These are phyloP conservation scores for Craniophora ligustri DNA, from an alignment of 2,888 invertebrate genomes.

Conservation along the genomic window DNA sequence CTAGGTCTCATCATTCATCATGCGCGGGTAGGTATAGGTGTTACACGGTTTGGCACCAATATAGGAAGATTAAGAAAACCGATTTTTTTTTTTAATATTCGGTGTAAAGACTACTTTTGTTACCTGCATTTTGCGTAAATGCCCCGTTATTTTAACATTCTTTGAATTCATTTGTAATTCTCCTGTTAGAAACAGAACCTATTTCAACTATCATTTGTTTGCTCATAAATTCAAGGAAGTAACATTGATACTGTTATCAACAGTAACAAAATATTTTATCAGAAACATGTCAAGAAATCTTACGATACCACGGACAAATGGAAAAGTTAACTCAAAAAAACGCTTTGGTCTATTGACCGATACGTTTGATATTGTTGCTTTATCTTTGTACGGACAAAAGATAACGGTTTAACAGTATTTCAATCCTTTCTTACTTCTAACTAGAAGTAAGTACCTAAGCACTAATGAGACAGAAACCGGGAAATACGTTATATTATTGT, in stretches of 20 bases:
- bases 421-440: too few species aligned
- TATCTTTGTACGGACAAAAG: slow-evolving; percentile 27
- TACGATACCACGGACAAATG: slow-evolving; percentile 30
- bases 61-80: too few species aligned
- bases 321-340: slow-evolving; percentile 42
- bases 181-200: background rate
- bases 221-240: slow-evolving; percentile 27
- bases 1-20: too few species aligned
- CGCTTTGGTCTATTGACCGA: slow-evolving; percentile 31
- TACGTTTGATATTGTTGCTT: slow-evolving; percentile 32
- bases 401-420: slow-evolving; percentile 12
- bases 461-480: slow-evolving; percentile 1
- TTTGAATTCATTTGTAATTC: background rate
- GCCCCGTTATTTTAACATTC: too few species aligned
- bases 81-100: too few species aligned
- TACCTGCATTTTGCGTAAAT: too few species aligned
- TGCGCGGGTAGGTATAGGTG: too few species aligned
- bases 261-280: slow-evolving; percentile 41
- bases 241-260: slow-evolving; percentile 20
- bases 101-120: too few species aligned
- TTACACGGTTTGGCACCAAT: too few species aligned
- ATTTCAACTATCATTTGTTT: background rate
- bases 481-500: slow-evolving; percentile 5
- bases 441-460: too few species aligned
- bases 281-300: slow-evolving; percentile 13